Conservation (phyloP, 35 echinoderm and acorn worm species). For the Apostichopus japonicus region DNA sequence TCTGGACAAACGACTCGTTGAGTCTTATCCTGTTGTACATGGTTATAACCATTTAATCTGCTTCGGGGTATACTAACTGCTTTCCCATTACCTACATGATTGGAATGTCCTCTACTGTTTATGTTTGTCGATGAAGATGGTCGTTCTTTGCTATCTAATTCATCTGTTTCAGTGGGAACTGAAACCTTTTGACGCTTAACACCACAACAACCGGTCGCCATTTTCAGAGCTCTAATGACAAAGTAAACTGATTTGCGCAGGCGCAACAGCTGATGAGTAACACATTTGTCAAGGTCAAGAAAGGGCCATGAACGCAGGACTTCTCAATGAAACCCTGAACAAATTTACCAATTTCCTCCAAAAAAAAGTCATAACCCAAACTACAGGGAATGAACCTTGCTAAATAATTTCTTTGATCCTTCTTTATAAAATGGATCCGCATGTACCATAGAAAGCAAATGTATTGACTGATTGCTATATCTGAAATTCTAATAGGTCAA, state of each 20-base stretch:
- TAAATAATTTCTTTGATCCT: too few relatives aligned
- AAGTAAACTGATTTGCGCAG: conserved; percentile 1
- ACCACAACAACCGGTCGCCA: conserved; percentile 99
- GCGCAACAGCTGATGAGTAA: conserved; percentile 54
- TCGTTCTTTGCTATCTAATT: conserved; percentile 56
- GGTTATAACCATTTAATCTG: conserved; percentile 68
- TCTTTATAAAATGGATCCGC: too few relatives aligned
- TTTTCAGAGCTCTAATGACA: conserved; percentile 69
- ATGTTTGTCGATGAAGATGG: conserved; percentile 63
- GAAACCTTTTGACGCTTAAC: conserved; percentile 99
- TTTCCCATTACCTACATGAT: conserved; percentile 65
- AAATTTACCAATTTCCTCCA: too few relatives aligned
- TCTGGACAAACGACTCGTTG: conserved; percentile 85
- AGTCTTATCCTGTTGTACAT: background rate
- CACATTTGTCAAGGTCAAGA: conserved; percentile 24
- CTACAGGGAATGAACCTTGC: too few relatives aligned
- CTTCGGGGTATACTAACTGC: conserved; percentile 69
- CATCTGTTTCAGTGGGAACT: conserved; percentile 86
- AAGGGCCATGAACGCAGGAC: background rate
- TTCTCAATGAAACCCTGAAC: background rate
- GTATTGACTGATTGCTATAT: too few relatives aligned
- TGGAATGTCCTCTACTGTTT: conserved; percentile 61
- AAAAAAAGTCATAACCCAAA: too few relatives aligned
- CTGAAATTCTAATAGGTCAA: too few relatives aligned
- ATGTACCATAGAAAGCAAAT: too few relatives aligned